phyloP scores from a whole-genome alignment of 2,797 vertebrate genomes.

The Fundulus diaphanus region DNA sequence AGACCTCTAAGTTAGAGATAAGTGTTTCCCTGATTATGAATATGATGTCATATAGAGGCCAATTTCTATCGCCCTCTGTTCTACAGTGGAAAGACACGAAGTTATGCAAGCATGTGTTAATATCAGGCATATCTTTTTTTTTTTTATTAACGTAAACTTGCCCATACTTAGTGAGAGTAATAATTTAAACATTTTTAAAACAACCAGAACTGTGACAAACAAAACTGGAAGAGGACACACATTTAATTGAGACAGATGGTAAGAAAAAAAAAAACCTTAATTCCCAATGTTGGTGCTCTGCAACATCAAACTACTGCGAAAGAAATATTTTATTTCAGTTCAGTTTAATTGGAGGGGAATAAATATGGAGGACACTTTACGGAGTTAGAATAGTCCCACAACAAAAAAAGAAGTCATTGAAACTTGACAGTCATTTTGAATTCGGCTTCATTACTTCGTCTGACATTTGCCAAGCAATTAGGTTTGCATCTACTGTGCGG shows the following conservation, averaged over 20 bases:
- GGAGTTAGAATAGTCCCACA: neutral
- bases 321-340: neutral
- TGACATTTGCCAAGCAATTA: constrained; percentile 9
- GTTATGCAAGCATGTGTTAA: too few relatives aligned
- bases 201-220: too few relatives aligned
- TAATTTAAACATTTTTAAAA: too few relatives aligned
- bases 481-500: neutral
- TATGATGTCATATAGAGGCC: too few relatives aligned
- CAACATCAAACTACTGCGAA: neutral
- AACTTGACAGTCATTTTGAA: neutral
- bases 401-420: neutral
- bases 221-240: too few relatives aligned
- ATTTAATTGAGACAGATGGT: neutral
- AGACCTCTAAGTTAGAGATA: too few relatives aligned
- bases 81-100: neutral
- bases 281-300: too few relatives aligned
- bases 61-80: neutral
- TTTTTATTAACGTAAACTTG: neutral
- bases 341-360: neutral
- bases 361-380: neutral
- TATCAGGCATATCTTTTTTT: too few relatives aligned
- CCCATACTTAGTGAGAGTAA: neutral
- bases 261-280: neutral
- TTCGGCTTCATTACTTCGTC: neutral
- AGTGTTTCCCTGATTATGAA: too few relatives aligned